Evolutionary conservation across 2,113 vertebrate genomes (phyloP).

Genomic region (Xiphophorus hellerii): DNA sequence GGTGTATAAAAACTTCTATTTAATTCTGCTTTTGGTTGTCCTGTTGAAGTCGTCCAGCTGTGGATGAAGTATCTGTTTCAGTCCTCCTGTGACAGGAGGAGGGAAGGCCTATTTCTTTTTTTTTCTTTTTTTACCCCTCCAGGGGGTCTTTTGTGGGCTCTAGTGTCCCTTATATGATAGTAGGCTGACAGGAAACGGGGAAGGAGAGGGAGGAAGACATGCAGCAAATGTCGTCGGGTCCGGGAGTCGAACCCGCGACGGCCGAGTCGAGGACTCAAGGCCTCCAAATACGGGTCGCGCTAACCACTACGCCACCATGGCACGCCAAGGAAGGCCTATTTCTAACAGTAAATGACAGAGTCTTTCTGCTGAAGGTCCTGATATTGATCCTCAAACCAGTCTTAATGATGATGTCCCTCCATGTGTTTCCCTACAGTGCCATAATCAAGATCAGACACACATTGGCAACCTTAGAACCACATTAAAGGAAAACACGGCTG

Average conservation of each 20-base stretch:
- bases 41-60: conserved; percentile 27
- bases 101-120: conserved; percentile 57
- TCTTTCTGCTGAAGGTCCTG: conserved; percentile 65
- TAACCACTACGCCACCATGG: too few species aligned
- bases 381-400: conserved; percentile 69
- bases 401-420: conserved; percentile 65
- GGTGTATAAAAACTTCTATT: not conserved
- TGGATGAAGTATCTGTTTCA: conserved; percentile 53
- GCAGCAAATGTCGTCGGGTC: too few species aligned
- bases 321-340: conserved; percentile 50
- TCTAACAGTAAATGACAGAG: conserved; percentile 73
- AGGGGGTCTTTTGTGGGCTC: too few species aligned
- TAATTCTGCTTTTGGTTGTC: not conserved
- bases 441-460: conserved; percentile 61
- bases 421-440: conserved; percentile 38
- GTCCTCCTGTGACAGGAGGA: conserved; percentile 55
- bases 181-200: too few species aligned
- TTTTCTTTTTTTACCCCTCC: too few species aligned
- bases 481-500: conserved; percentile 41
- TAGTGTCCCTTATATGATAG: too few species aligned
- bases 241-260: too few species aligned
- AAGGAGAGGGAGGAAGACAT: too few species aligned
- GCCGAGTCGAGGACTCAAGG: too few species aligned
- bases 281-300: too few species aligned
- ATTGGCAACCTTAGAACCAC: conserved; percentile 58